Conservation (phyloP, 2,797 vertebrate genomes). For the Paguma larvata region DNA sequence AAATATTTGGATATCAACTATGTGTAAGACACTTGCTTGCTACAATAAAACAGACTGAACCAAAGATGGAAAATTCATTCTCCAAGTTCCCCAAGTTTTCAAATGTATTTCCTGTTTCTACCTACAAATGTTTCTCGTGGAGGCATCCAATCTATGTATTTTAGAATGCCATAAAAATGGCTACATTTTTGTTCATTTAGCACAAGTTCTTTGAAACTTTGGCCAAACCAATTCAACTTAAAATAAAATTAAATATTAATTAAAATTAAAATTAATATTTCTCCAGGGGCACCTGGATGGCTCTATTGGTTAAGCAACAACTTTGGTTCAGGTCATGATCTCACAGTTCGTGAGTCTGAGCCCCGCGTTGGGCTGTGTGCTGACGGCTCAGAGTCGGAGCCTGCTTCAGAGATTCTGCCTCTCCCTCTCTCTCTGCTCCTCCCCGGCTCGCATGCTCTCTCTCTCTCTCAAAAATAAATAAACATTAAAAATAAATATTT, state of each 20-base stretch:
- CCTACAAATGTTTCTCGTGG: neutral
- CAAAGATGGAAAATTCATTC: neutral
- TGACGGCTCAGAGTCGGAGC: no score
- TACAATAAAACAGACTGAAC: neutral
- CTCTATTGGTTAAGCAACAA: no score
- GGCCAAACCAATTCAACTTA: neutral
- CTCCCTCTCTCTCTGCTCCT: no score
- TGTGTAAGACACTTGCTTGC: neutral
- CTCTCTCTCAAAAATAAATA: no score
- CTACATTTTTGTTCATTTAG: slow-evolving; percentile 5
- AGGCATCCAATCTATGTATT: neutral
- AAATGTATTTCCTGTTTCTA: slow-evolving; percentile 35
- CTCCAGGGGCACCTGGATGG: neutral
- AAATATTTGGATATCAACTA: slow-evolving; percentile 1
- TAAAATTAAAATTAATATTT: slow-evolving; percentile 41
- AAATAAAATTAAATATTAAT: neutral
- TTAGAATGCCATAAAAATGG: slow-evolving; percentile 9
- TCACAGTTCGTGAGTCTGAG: no score
- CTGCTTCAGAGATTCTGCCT: no score
- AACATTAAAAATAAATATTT: slow-evolving; percentile 14
- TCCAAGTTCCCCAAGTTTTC: slow-evolving; percentile 22
- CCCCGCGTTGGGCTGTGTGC: no score
- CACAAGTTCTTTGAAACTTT: slow-evolving; percentile 50
- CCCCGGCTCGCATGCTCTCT: no score
- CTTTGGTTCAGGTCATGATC: no score